A percentile compares a stretch with the other conserved stretches of the same genome.
Conservation (phyloP, 2,113 vertebrate genomes). For the Motacilla tschutschensis region DNA sequence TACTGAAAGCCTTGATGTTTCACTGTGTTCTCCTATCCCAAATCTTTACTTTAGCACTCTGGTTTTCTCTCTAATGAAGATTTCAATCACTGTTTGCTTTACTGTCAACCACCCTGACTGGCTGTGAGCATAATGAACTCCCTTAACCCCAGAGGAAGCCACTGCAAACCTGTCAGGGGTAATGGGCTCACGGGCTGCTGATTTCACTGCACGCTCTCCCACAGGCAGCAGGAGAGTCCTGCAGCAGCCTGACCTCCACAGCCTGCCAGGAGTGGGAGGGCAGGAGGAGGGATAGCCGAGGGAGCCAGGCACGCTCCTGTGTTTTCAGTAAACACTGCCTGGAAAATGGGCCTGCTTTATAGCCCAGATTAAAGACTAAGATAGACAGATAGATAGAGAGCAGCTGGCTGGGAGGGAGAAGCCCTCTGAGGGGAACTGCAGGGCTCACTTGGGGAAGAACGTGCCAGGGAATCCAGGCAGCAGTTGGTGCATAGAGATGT, state of each 20-base stretch:
- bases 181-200: neutral
- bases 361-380: slow-evolving; percentile 46
- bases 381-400: neutral
- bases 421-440: neutral
- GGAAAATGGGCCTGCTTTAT: slow-evolving; percentile 50
- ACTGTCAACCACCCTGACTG: neutral
- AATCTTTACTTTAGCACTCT: neutral
- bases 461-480: neutral
- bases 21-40: neutral
- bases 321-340: slow-evolving; percentile 73
- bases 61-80: neutral
- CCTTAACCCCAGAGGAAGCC: neutral
- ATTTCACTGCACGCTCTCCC: neutral
- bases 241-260: slow-evolving; percentile 12
- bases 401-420: neutral
- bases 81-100: slow-evolving; percentile 8
- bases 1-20: neutral
- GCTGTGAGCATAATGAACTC: neutral
- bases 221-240: neutral
- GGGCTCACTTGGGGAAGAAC: neutral
- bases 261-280: neutral
- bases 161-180: neutral
- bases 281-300: neutral
- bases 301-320: slow-evolving; percentile 61
- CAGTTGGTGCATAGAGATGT: neutral